These are phyloP conservation scores for Mesocentrotus franciscanus DNA, from an alignment of 53 echinoderm and acorn worm species.

Conservation along the genomic window DNA sequence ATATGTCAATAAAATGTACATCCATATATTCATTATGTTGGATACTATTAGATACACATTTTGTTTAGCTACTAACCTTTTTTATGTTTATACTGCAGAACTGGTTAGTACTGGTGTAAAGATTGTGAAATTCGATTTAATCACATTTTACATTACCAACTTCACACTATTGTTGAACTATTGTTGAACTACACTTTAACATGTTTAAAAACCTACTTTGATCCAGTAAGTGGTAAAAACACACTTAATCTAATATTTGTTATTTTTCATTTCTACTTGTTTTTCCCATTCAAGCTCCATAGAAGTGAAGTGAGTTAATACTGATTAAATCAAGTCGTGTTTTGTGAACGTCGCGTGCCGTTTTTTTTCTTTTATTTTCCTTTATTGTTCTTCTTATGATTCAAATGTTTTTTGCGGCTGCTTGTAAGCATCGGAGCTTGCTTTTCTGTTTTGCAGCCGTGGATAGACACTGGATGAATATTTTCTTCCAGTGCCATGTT, in stretches of 20 bases:
- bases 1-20: not conserved
- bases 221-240: not conserved
- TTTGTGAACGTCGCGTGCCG: slow-evolving; percentile 3
- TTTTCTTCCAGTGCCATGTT: not conserved
- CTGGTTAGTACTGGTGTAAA: not conserved
- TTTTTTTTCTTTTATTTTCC: not conserved
- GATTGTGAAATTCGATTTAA: not conserved
- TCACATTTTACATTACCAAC: not conserved
- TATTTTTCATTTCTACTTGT: slow-evolving; percentile 47
- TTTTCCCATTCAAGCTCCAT: slow-evolving; percentile 74
- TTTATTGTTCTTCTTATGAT: not conserved
- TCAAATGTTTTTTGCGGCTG: not conserved
- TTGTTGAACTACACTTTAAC: not conserved
- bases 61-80: not conserved
- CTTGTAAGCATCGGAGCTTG: not conserved
- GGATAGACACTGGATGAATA: not conserved
- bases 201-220: not conserved
- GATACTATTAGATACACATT: not conserved
- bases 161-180: no score
- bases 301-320: slow-evolving; percentile 82
- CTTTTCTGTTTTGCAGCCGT: not conserved
- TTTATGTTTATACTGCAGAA: no score
- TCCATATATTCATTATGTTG: not conserved
- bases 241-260: not conserved
- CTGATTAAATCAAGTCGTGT: slow-evolving; percentile 20